Conservation (phyloP, 2,113 vertebrate genomes). For the Charina bottae region DNA sequence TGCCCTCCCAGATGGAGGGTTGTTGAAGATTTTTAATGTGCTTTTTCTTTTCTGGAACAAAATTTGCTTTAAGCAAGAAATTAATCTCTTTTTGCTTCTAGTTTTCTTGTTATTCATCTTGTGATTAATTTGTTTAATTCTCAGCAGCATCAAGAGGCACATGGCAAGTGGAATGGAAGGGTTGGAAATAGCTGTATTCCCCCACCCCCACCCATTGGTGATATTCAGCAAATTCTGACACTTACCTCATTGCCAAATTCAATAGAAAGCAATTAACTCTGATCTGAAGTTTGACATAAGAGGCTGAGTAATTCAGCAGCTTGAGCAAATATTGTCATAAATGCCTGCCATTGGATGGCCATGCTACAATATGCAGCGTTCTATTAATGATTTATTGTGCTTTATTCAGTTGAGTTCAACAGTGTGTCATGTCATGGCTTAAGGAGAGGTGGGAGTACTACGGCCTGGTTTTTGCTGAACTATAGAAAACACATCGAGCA, state of each 20-base stretch:
- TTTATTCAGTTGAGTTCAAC: not conserved
- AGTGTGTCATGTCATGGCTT: not conserved
- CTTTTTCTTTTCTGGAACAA: not conserved
- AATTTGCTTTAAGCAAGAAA: not conserved
- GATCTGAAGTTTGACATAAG: slow-evolving; percentile 56
- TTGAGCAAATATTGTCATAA: slow-evolving; percentile 52
- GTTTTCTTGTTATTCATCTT: not conserved
- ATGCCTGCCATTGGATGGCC: slow-evolving; percentile 38
- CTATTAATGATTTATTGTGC: slow-evolving; percentile 43
- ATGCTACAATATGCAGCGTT: slow-evolving; percentile 14
- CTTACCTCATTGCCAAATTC: slow-evolving; percentile 44
- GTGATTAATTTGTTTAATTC: slow-evolving; percentile 26
- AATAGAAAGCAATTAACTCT: slow-evolving; percentile 56
- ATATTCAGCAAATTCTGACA: slow-evolving; percentile 41
- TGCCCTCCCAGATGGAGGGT: not conserved
- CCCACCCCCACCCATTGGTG: slow-evolving; percentile 14
- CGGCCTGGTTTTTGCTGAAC: not conserved
- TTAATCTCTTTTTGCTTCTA: not conserved
- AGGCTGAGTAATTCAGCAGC: slow-evolving; percentile 60
- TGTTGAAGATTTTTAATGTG: not conserved
- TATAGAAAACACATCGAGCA: not conserved
- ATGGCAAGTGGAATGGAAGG: slow-evolving; percentile 35
- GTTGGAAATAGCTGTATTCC: slow-evolving; percentile 27
- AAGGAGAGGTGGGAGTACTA: not conserved
- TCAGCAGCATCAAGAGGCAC: not conserved